phyloP scores from a whole-genome alignment of 2,888 invertebrate genomes.

The Muschampia plurimacula region DNA sequence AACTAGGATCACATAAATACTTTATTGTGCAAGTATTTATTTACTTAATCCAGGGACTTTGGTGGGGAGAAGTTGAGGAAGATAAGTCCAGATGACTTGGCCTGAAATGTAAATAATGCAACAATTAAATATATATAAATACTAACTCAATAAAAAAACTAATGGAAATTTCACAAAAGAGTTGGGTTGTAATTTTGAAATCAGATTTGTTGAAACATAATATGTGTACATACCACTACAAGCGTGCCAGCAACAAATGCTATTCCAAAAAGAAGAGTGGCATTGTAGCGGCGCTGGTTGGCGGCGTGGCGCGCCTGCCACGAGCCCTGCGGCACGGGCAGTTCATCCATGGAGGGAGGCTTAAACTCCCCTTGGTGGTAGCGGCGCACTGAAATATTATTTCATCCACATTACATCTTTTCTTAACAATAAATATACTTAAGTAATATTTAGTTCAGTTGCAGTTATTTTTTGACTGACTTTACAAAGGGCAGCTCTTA shows the following conservation, averaged over 20 bases:
- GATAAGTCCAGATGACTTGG: conserved; percentile 86
- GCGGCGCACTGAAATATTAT: conserved; percentile 63
- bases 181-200: too few relatives aligned
- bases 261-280: conserved; percentile 86
- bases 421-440: background rate
- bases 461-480: background rate
- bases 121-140: background rate
- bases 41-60: conserved; percentile 80
- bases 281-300: conserved; percentile 89
- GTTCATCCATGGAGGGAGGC: conserved; percentile 89
- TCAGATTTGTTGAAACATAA: background rate
- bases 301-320: conserved; percentile 90
- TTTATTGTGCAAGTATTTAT: conserved; percentile 28
- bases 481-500: too few relatives aligned
- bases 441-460: background rate
- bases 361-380: conserved; percentile 72
- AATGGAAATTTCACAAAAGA: too few relatives aligned
- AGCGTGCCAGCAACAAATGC: conserved; percentile 78
- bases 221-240: conserved; percentile 68
- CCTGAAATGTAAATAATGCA: conserved; percentile 69
- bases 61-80: conserved; percentile 88
- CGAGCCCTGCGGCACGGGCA: conserved; percentile 91
- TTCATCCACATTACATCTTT: background rate
- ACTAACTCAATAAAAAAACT: too few relatives aligned
- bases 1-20: conserved; percentile 49